These are phyloP conservation scores for Peromyscus polionotus DNA, from an alignment of 2,113 vertebrate genomes.

Conservation along the genomic window DNA sequence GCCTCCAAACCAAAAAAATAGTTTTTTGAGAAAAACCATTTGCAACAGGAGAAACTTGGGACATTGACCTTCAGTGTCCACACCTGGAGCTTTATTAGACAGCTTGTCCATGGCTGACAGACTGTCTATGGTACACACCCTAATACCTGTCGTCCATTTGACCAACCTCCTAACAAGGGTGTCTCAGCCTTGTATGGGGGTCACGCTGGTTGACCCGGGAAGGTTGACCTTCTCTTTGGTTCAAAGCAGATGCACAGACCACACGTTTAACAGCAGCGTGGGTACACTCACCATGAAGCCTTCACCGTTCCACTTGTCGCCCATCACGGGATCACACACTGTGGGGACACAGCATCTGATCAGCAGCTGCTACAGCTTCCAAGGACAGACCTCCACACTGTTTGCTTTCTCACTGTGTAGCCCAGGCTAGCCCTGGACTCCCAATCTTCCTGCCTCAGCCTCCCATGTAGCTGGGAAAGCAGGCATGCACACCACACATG, in stretches of 20 bases:
- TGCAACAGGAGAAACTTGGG: neutral
- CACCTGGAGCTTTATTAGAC: rapidly evolving
- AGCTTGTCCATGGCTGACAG: rapidly evolving
- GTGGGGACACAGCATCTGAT: constrained; percentile 73
- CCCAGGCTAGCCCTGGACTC: neutral
- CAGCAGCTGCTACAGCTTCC: neutral
- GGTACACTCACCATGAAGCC: constrained; percentile 95
- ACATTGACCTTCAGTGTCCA: neutral
- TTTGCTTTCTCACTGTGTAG: neutral
- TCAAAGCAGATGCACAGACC: neutral
- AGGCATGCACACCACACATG: neutral
- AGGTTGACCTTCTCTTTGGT: neutral
- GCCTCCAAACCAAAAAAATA: neutral
- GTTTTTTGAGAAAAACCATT: neutral
- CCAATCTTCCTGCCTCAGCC: neutral
- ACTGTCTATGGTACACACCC: neutral
- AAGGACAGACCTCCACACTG: neutral
- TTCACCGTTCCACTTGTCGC: constrained; percentile 93
- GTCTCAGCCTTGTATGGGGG: neutral
- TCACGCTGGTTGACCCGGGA: neutral
- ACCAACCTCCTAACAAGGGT: neutral
- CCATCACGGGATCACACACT: constrained; percentile 99
- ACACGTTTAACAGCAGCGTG: rapidly evolving
- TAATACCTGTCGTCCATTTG: too few species aligned
- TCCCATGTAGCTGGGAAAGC: neutral